Percentiles rank a stretch among this genome's conserved stretches.
Conservation (phyloP, 2,113 vertebrate species). For the Pterocles burchelli region DNA sequence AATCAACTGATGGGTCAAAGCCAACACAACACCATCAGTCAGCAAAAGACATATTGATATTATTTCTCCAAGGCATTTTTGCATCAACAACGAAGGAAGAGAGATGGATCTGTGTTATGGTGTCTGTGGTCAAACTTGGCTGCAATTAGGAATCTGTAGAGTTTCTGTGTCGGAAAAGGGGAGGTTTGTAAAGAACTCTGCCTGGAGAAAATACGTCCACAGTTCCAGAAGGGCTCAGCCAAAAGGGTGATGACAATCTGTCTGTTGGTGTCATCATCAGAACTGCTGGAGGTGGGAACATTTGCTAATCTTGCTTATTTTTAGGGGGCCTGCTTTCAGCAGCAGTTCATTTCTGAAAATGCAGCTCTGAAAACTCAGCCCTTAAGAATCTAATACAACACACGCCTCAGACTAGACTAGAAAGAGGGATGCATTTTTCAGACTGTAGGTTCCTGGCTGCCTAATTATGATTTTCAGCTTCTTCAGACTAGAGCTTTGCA, state of each 20-base stretch:
- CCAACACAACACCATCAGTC: background rate
- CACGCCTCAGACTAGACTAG: background rate
- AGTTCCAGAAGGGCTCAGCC: constrained; percentile 19
- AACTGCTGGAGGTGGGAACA: constrained; percentile 35
- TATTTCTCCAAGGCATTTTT: constrained; percentile 9
- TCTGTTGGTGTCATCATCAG: constrained; percentile 7
- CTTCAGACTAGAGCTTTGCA: background rate
- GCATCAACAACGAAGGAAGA: background rate
- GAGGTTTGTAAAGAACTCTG: background rate
- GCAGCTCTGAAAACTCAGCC: constrained; percentile 1
- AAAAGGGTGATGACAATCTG: constrained; percentile 31
- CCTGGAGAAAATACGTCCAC: background rate
- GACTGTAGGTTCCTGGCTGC: background rate
- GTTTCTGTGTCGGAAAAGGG: background rate
- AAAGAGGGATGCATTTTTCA: background rate
- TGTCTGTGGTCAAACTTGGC: constrained; percentile 38
- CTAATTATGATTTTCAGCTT: constrained; percentile 15
- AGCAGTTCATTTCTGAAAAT: background rate
- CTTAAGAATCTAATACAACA: background rate
- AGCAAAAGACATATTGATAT: background rate
- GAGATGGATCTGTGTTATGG: background rate
- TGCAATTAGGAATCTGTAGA: background rate
- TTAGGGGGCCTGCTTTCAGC: constrained; percentile 16
- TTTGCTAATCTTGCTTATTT: constrained; percentile 40
- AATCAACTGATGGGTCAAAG: background rate